phyloP scores from a whole-genome alignment of 2,797 vertebrate species.

The Gadopsis bispinosus region DNA sequence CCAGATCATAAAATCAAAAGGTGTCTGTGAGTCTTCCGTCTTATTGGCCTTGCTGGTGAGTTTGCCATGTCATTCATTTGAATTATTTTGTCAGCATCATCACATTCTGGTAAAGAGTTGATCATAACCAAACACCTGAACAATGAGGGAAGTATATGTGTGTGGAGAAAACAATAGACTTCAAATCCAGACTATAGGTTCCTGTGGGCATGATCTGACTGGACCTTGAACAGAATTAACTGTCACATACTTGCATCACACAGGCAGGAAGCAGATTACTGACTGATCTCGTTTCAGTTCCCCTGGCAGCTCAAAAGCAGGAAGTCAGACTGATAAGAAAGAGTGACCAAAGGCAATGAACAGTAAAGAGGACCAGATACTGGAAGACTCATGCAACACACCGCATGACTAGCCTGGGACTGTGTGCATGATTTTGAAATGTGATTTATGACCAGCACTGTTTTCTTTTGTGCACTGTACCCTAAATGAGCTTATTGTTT shows the following conservation, averaged over 20 bases:
- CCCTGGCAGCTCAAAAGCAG: constrained; percentile 60
- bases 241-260: constrained; percentile 49
- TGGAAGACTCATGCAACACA: constrained; percentile 18
- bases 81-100: constrained; percentile 14
- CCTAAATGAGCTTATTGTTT: constrained; percentile 67
- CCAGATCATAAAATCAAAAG: constrained; percentile 12
- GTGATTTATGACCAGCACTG: constrained; percentile 50
- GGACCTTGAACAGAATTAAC: constrained; percentile 32
- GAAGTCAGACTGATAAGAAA: constrained; percentile 66
- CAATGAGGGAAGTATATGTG: constrained; percentile 16
- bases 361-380: constrained; percentile 10
- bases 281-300: constrained; percentile 58
- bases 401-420: constrained; percentile 4
- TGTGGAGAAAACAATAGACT: constrained; percentile 1
- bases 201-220: constrained; percentile 21
- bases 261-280: constrained; percentile 69
- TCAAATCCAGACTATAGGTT: not conserved
- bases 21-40: not conserved
- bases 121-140: constrained; percentile 18
- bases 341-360: constrained; percentile 43
- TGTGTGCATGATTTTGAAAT: constrained; percentile 23
- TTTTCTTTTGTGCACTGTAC: constrained; percentile 31
- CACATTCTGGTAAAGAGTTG: constrained; percentile 25
- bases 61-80: constrained; percentile 13
- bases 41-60: not conserved